Base-by-base conservation (phyloP, 1,140 invertebrate species). In the Globodera ellingtonae region DNA sequence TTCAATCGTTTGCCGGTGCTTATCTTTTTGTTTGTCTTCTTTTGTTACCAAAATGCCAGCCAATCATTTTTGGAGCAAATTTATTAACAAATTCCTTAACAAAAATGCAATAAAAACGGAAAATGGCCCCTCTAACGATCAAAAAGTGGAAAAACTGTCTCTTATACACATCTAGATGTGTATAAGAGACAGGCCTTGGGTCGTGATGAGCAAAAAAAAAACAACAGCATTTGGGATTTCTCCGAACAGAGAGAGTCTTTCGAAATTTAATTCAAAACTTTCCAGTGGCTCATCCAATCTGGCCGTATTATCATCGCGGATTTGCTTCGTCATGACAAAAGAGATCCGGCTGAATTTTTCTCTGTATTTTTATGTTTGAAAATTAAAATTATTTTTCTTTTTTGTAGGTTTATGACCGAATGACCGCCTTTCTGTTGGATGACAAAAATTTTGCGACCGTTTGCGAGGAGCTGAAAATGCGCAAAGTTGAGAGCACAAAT, bases 281-380 rank as follows among this genome's bases (percentile, higher is more conserved):
- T 62, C 18, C 78, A 79, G 46, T 84, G 85, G 83, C 71, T 85
- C 1, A 83, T 85, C 59, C 74, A 87, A 79, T 46, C 65, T 44
- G 84, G 84, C 6, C 72, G 85, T 5, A 77, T 71, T 48, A 72
- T 85, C 15, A 83, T 85, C 70, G 84, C 83, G 67, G 84, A 85
- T 66, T 67, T 85, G 21, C 65, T 85, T 46, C 73, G 84, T 50
- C 85, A 85, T 21, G 82, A 84, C 72, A 75, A 66, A n/a, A 84
- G 79, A 75, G 83, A 86, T 66, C 85, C 85, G n/a, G 59, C 78
- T 13, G 79, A 84, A 18, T 85, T 85, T 67, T 84, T 69, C 24
- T 21, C 73, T 7, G 70, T 79, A 59, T 44, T 59, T 21, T 35
- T 15, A 75, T 35, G 9, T 18, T 44, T 72, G 15, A 15, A 76